Base-by-base conservation (phyloP, 2,797 vertebrate genomes). In the Tauraco hartlaubi region DNA sequence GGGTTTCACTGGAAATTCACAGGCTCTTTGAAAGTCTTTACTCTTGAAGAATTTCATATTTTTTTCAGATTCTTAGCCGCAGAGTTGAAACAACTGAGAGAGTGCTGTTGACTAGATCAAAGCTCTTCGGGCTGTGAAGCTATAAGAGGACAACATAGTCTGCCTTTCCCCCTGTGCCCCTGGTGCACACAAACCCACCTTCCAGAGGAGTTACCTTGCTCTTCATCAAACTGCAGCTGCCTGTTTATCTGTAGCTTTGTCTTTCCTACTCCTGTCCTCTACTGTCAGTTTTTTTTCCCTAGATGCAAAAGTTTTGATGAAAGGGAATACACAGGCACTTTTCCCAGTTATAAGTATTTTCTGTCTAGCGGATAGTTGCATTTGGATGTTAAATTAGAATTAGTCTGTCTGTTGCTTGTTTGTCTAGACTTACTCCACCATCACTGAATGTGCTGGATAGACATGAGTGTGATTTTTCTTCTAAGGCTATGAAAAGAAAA, bases 51-150 rank as follows among this genome's bases (percentile, higher is more conserved):
- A 86, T 87, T 78, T 0, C 1, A 1, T 71, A 11, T 83, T 89
- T 92, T 92, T 92, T 92, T 92, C 44, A 44, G 33, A 58, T 83
- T 83, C 41, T 88, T 84, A 93, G 61, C 59, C 33, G 29, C 48
- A 61, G 78, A 63, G 31, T 17, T 89, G 71, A 85, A 94, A 79
- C 33, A 69, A 35, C 54, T 43, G 39, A 52, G 62, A 74, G 15
- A 2, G 6, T 3, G 21, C 22, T 2, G 1, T 31, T 80, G 29
- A 21, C 19, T 9, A 68, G 33, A 64, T 83, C 61, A 86, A 71
- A 90, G 91, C 43, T 90, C 21, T 91, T 71, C 33, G 61, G 52
- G 9, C 49, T 62, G 26, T 69, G 80, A 54, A 64, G 79, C 49
- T 90, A 1, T 0, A 43, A 43, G 59, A 68, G 62, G 55, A 66